Percentiles rank a stretch among this genome's conserved stretches.
These are phyloP conservation scores for Aethina tumida DNA, from an alignment of 1,140 invertebrate genomes.

Conservation along the genomic window DNA sequence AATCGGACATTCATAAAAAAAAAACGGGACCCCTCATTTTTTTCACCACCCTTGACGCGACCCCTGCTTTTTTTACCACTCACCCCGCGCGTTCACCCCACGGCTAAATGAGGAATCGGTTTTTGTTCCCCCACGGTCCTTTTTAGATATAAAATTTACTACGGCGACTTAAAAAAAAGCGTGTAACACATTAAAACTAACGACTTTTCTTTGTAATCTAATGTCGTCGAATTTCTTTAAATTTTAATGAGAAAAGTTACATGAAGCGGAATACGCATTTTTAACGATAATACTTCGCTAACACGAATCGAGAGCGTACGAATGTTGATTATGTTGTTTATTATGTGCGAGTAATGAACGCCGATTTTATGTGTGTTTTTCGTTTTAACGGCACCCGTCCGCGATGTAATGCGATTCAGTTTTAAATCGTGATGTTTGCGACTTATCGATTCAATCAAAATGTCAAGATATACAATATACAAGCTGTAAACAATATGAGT, in stretches of 20 bases:
- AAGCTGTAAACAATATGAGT: too few relatives aligned
- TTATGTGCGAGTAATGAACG: too few relatives aligned
- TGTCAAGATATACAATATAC: too few relatives aligned
- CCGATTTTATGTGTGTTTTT: too few relatives aligned
- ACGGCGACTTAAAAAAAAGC: constrained; percentile 13
- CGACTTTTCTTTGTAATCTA: constrained; percentile 14
- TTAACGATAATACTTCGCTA: constrained; percentile 14
- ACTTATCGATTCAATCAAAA: too few relatives aligned
- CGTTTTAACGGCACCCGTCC: too few relatives aligned
- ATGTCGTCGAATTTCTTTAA: constrained; percentile 13
- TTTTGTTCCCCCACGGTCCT: constrained; percentile 12
- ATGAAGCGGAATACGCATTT: constrained; percentile 5
- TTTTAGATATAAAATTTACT: constrained; percentile 14
- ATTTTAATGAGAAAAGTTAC: constrained; percentile 12
- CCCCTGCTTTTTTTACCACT: constrained; percentile 13
- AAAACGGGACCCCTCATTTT: constrained; percentile 13
- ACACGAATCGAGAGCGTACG: too few relatives aligned
- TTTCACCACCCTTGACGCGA: constrained; percentile 12
- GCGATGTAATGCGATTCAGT: too few relatives aligned
- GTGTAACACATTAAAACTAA: constrained; percentile 16
- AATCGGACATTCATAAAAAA: constrained; percentile 10
- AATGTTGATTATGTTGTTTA: too few relatives aligned
- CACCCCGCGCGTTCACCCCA: too few relatives aligned
- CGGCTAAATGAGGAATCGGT: constrained; percentile 13
- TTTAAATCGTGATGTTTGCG: too few relatives aligned